Evolutionary conservation across 2,888 invertebrate genomes (phyloP).

Genomic region (Gymnosoma rotundatum): DNA sequence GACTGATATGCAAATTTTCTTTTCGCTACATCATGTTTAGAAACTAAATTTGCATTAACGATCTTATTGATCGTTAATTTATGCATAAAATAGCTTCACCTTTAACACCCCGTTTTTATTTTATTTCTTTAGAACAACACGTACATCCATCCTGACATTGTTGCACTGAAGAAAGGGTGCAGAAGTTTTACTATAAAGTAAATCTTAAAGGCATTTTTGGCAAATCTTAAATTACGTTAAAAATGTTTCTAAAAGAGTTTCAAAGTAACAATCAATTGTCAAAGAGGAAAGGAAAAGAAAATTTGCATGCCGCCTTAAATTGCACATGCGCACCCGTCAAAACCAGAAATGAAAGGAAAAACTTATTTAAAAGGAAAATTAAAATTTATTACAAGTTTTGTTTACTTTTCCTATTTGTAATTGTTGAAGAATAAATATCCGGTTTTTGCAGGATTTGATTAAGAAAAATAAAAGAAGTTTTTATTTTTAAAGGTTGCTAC

Average conservation of each 20-base stretch:
- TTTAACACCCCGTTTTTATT: slow-evolving; percentile 71
- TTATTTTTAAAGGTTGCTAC: not conserved
- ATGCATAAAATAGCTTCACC: slow-evolving; percentile 80
- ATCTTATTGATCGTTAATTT: slow-evolving; percentile 82
- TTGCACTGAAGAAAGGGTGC: slow-evolving; percentile 49
- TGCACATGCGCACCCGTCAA: slow-evolving; percentile 61
- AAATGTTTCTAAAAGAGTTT: slow-evolving; percentile 17
- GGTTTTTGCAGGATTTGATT: slow-evolving; percentile 46
- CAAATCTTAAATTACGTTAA: slow-evolving; percentile 65
- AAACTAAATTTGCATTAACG: slow-evolving; percentile 64
- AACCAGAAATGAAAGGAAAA: slow-evolving; percentile 57
- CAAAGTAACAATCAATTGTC: slow-evolving; percentile 52
- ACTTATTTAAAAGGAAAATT: slow-evolving; percentile 47
- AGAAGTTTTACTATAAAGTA: slow-evolving; percentile 59
- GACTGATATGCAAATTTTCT: slow-evolving; percentile 68
- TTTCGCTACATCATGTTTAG: slow-evolving; percentile 2
- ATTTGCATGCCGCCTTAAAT: slow-evolving; percentile 62
- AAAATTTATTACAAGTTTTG: slow-evolving; percentile 52
- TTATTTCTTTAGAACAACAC: slow-evolving; percentile 29
- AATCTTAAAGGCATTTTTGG: slow-evolving; percentile 43
- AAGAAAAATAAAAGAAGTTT: slow-evolving; percentile 14
- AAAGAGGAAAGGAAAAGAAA: slow-evolving; percentile 19
- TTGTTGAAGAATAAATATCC: slow-evolving; percentile 47
- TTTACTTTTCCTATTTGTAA: slow-evolving; percentile 30
- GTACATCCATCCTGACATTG: slow-evolving; percentile 45